phyloP scores from a whole-genome alignment of 2,113 vertebrate species.

The Erpornis zantholeuca region DNA sequence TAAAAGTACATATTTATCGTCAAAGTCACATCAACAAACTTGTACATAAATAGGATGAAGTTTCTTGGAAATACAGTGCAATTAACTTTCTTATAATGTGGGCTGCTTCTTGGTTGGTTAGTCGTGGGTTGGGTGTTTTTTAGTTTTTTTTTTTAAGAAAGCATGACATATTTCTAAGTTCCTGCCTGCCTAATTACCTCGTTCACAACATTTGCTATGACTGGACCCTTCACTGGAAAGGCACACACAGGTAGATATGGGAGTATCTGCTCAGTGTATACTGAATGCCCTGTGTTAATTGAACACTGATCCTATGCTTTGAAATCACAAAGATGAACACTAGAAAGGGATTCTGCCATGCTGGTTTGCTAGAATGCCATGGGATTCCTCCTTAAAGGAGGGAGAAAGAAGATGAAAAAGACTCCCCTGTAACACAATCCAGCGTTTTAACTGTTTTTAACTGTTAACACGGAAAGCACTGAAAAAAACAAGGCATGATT shows the following conservation, averaged over 20 bases:
- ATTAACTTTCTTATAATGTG: not conserved
- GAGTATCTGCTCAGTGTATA: not conserved
- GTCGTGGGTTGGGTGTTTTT: too few relatives aligned
- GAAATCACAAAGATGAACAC: not conserved
- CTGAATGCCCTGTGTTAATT: not conserved
- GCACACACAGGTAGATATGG: fast-evolving
- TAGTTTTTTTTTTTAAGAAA: not conserved
- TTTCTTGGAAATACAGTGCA: not conserved
- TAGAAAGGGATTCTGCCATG: not conserved
- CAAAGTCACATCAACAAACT: not conserved
- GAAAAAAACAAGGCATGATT: not conserved
- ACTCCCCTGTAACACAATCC: not conserved
- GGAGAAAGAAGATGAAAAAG: not conserved
- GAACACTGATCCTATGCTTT: not conserved
- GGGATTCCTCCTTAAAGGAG: not conserved
- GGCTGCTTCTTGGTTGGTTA: not conserved
- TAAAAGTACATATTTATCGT: not conserved
- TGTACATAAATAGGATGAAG: not conserved
- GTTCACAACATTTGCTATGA: not conserved
- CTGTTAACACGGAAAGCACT: not conserved
- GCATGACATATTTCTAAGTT: not conserved
- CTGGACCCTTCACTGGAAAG: not conserved
- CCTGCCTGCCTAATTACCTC: not conserved
- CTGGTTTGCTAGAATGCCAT: not conserved
- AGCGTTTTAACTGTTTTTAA: not conserved